A percentile compares a stretch with the other conserved stretches of the same genome.
Evolutionary conservation across 2,797 vertebrate species (phyloP).

Genomic region (Galagoides demidoff): DNA sequence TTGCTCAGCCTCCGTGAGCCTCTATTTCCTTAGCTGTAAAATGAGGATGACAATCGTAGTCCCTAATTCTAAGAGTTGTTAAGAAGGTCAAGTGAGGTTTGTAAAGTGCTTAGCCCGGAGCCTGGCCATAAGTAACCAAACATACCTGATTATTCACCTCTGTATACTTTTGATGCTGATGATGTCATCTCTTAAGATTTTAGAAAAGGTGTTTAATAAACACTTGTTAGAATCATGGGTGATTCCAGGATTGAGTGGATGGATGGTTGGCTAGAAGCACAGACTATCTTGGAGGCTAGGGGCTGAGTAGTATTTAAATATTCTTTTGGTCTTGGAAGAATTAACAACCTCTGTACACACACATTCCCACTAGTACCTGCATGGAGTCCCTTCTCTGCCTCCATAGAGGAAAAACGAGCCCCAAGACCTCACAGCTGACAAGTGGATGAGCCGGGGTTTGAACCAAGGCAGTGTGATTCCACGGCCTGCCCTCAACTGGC

Average conservation of each 20-base stretch:
- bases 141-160: background rate
- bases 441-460: background rate
- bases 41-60: background rate
- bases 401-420: background rate
- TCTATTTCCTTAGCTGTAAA: background rate
- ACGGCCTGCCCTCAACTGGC: background rate
- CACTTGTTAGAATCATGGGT: background rate
- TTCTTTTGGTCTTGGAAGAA: background rate
- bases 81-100: background rate
- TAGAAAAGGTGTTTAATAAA: slow-evolving; percentile 23
- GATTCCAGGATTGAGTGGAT: background rate
- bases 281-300: slow-evolving; percentile 14
- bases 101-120: background rate
- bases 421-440: background rate
- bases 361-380: background rate
- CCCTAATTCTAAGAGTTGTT: background rate
- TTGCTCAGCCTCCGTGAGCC: background rate
- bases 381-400: background rate
- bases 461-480: background rate
- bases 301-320: background rate
- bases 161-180: background rate
- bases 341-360: background rate
- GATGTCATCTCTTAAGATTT: background rate
- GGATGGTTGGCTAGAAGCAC: background rate
- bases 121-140: background rate